Conservation (phyloP, 2,113 vertebrate species). For the Sterrhoptilus dennistouni region DNA sequence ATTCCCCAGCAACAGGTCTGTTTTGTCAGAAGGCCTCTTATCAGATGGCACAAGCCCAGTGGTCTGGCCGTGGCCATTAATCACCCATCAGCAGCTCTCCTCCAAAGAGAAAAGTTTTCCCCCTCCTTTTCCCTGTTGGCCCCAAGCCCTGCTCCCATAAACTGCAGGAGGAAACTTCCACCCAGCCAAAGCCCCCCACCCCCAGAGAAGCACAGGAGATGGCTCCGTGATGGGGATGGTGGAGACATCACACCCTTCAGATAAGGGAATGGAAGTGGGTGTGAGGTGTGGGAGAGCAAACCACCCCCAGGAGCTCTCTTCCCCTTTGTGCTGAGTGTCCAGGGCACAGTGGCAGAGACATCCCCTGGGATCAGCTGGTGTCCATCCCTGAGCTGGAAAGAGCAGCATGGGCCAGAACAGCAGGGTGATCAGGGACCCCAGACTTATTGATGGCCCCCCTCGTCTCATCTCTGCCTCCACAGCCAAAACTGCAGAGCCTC, state of each 20-base stretch:
- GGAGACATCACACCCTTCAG: background rate
- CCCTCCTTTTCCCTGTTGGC: background rate
- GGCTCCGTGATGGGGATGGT: background rate
- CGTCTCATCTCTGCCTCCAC: background rate
- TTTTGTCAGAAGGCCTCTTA: conserved; percentile 64
- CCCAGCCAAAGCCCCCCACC: background rate
- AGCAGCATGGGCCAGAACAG: accelerated
- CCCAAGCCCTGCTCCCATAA: background rate
- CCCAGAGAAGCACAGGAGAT: background rate
- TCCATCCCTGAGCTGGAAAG: background rate
- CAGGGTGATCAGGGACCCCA: background rate
- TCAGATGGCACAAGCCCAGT: conserved; percentile 57
- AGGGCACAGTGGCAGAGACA: background rate
- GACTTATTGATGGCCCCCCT: accelerated
- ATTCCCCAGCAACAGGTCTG: conserved; percentile 62
- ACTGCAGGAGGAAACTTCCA: background rate
- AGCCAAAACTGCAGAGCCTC: background rate
- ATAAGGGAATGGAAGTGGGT: background rate
- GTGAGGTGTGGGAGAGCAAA: background rate
- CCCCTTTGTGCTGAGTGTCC: background rate
- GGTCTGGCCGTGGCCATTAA: conserved; percentile 3
- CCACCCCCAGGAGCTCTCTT: background rate
- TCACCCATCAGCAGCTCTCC: conserved; percentile 8
- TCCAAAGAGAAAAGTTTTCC: background rate
- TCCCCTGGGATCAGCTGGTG: background rate